Percentiles rank a stretch among this genome's conserved stretches.
phyloP scores from a whole-genome alignment of 2,113 vertebrate genomes.

The Corythoichthys haematopterus region DNA sequence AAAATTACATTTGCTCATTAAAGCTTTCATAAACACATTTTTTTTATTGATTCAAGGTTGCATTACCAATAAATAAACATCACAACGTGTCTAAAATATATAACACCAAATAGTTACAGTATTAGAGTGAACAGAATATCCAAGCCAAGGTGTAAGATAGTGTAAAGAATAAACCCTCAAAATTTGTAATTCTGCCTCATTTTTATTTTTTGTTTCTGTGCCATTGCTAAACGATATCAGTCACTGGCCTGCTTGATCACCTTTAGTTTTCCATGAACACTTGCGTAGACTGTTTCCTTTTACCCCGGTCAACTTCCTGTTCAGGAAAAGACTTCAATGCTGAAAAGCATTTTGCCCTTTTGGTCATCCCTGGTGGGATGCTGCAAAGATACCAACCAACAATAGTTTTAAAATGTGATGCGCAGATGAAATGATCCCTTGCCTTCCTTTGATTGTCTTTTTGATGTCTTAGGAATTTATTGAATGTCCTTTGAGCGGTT shows the following conservation, averaged over 20 bases:
- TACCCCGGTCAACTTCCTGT: slow-evolving; percentile 36
- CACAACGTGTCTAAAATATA: no score
- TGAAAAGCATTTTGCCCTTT: slow-evolving; percentile 15
- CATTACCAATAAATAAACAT: no score
- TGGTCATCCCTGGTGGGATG: slow-evolving; percentile 6
- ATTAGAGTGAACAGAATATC: slow-evolving; percentile 58
- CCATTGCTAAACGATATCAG: slow-evolving; percentile 5
- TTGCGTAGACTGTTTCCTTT: slow-evolving; percentile 19
- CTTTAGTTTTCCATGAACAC: slow-evolving; percentile 4
- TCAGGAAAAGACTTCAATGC: neutral
- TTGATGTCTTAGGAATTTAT: neutral
- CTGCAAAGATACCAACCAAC: slow-evolving; percentile 3
- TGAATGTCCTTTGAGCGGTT: neutral
- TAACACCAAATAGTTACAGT: no score
- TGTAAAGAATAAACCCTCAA: neutral
- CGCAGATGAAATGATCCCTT: neutral
- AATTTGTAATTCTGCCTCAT: slow-evolving; percentile 29
- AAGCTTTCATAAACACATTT: no score
- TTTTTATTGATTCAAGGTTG: no score
- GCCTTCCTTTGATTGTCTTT: slow-evolving; percentile 8
- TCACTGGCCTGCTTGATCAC: slow-evolving; percentile 4
- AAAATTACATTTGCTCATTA: no score
- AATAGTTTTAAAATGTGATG: neutral
- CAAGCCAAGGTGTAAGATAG: slow-evolving; percentile 11
- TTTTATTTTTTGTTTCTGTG: slow-evolving; percentile 24